phyloP scores from a whole-genome alignment of 2,113 vertebrate species.

The Lutjanus erythropterus region DNA sequence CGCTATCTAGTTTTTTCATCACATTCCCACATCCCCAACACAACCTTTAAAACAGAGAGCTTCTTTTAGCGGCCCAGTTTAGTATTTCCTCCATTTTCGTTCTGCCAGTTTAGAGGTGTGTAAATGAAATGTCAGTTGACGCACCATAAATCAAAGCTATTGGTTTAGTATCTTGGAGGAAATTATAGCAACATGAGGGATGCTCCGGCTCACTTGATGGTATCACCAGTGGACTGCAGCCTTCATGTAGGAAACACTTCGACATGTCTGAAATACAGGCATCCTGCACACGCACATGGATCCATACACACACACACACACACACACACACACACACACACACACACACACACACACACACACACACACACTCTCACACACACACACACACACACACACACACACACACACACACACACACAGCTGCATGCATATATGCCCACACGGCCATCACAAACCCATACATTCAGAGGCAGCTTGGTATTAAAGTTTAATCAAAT shows the following conservation, averaged over 20 bases:
- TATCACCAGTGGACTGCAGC: constrained; percentile 52
- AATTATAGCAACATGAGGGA: constrained; percentile 73
- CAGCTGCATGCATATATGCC: background rate
- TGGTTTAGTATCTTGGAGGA: constrained; percentile 75
- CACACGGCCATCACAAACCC: background rate
- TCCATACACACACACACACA: constrained; percentile 3
- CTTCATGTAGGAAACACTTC: constrained; percentile 31
- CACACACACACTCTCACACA: background rate
- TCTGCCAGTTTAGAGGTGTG: constrained; percentile 51
- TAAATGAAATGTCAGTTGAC: constrained; percentile 73
- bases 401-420: background rate
- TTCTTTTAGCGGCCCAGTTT: constrained; percentile 43
- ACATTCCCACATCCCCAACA: constrained; percentile 29
- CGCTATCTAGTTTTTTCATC: constrained; percentile 26
- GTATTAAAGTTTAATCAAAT: constrained; percentile 58
- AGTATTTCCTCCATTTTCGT: constrained; percentile 54
- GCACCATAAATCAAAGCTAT: constrained; percentile 77
- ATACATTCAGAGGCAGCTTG: constrained; percentile 10
- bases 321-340: background rate
- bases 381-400: too few relatives aligned
- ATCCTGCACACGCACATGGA: background rate
- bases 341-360: background rate
- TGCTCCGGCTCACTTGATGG: constrained; percentile 54
- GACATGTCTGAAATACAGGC: constrained; percentile 46
- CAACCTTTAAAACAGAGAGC: constrained; percentile 51